Conservation (phyloP, 2,888 invertebrate genomes). For the Exocentrus adspersus region DNA sequence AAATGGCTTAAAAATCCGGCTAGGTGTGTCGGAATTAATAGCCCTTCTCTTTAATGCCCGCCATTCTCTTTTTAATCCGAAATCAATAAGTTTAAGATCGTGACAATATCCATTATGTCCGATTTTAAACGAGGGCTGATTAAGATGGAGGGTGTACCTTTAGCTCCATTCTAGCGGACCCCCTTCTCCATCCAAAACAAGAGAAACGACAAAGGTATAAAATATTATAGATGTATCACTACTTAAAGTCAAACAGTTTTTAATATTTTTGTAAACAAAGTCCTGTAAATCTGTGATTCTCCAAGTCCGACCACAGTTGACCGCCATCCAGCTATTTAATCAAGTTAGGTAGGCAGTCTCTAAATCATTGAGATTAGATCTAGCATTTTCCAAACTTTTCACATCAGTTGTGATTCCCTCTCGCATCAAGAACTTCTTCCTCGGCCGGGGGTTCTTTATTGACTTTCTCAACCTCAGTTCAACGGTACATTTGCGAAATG, state of each 20-base stretch:
- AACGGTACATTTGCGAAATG: constrained; percentile 14
- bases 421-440: not conserved
- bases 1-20: constrained; percentile 14
- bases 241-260: not conserved
- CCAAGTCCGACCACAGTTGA: not conserved
- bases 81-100: constrained; percentile 7
- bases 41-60: not conserved
- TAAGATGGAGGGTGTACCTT: not conserved
- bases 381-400: constrained; percentile 24
- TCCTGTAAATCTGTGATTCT: too few relatives aligned
- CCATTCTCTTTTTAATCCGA: not conserved
- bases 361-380: constrained; percentile 20
- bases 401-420: constrained; percentile 9
- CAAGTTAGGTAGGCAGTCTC: constrained; percentile 9
- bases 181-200: too few relatives aligned
- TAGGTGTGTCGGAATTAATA: constrained; percentile 13
- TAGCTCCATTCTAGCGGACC: not conserved
- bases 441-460: constrained; percentile 14
- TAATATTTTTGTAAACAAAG: not conserved
- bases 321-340: constrained; percentile 17
- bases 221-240: not conserved
- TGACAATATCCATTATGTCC: not conserved
- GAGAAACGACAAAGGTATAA: too few relatives aligned
- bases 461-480: constrained; percentile 12
- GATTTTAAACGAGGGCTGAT: not conserved